Conservation (phyloP, 2,888 invertebrate species). For the Drosophila anomalata region DNA sequence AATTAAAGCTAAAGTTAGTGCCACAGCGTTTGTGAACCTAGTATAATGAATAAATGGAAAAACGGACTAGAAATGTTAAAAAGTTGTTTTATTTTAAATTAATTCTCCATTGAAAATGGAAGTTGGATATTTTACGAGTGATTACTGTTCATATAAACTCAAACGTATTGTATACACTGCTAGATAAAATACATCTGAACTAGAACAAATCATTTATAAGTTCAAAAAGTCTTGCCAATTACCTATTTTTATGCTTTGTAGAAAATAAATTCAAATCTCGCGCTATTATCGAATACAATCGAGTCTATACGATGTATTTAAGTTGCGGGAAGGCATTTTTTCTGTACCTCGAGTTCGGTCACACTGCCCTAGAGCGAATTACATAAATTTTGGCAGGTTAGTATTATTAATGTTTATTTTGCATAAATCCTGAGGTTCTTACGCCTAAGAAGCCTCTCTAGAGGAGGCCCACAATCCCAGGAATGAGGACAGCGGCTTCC, state of each 20-base stretch:
- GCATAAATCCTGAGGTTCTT: background rate
- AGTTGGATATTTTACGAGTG: too few relatives aligned
- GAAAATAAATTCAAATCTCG: background rate
- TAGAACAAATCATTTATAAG: too few relatives aligned
- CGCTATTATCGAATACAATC: constrained; percentile 1
- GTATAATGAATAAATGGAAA: constrained; percentile 58
- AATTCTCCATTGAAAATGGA: background rate
- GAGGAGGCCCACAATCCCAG: too few relatives aligned
- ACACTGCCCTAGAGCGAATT: constrained; percentile 50
- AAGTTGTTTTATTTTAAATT: background rate
- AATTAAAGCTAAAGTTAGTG: constrained; percentile 66
- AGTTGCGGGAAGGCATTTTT: background rate
- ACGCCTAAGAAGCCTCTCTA: background rate
- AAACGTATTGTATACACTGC: too few relatives aligned
- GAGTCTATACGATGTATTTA: background rate
- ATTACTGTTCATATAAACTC: too few relatives aligned
- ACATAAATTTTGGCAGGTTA: constrained; percentile 77
- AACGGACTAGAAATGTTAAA: constrained; percentile 50
- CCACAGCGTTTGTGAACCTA: constrained; percentile 72
- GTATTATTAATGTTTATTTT: constrained; percentile 44
- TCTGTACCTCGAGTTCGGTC: background rate
- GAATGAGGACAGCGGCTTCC: background rate
- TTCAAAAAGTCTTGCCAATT: too few relatives aligned
- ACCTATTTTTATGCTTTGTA: too few relatives aligned
- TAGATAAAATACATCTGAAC: too few relatives aligned